Conservation (phyloP, 2,888 invertebrate genomes). For the Cryptus armator region DNA sequence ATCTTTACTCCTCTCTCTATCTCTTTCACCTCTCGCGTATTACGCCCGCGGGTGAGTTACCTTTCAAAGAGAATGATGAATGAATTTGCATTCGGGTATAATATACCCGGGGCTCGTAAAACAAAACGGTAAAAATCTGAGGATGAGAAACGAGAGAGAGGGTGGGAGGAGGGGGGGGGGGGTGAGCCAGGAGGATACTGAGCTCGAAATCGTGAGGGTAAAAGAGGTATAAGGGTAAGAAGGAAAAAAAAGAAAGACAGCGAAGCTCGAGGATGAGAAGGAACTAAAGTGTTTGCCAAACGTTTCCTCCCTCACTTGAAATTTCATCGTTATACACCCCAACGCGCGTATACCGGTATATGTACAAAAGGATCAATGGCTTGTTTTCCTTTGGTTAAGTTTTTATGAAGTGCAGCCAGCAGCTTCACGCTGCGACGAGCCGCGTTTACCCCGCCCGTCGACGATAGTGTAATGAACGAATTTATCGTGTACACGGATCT, state of each 20-base stretch:
- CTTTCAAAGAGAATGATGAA: slow-evolving; percentile 65
- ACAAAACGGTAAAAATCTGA: slow-evolving; percentile 27
- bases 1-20: slow-evolving; percentile 11
- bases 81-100: slow-evolving; percentile 68
- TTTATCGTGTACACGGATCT: not conserved
- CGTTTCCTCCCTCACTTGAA: slow-evolving; percentile 57
- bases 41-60: slow-evolving; percentile 29
- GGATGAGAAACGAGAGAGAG: slow-evolving; percentile 16
- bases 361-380: slow-evolving; percentile 70
- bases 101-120: slow-evolving; percentile 42
- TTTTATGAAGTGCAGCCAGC: slow-evolving; percentile 51
- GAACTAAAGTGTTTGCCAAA: slow-evolving; percentile 67
- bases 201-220: not conserved
- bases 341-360: slow-evolving; percentile 34
- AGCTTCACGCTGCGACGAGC: not conserved
- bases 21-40: slow-evolving; percentile 32
- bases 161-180: slow-evolving; percentile 1
- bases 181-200: slow-evolving; percentile 3
- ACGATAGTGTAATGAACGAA: slow-evolving; percentile 13
- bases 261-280: slow-evolving; percentile 16
- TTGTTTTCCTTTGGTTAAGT: slow-evolving; percentile 65
- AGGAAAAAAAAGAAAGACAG: not conserved
- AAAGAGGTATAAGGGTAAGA: slow-evolving; percentile 15
- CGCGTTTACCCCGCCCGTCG: not conserved
- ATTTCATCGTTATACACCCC: slow-evolving; percentile 51